phyloP scores from a whole-genome alignment of 2,797 vertebrate genomes.

The Dermochelys coriacea region DNA sequence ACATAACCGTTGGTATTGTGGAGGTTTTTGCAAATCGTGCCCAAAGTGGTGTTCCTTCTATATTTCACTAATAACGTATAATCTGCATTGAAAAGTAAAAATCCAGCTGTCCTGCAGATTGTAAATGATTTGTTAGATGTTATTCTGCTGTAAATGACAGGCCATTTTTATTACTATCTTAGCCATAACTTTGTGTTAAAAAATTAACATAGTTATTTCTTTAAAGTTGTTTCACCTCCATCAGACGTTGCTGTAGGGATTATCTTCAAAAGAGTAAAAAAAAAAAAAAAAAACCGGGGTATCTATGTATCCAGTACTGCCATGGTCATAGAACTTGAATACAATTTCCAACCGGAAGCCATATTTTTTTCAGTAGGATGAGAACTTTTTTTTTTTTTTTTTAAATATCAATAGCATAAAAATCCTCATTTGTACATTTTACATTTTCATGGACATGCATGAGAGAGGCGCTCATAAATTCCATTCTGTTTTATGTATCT shows the following conservation, averaged over 20 bases:
- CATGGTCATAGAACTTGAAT: slow-evolving; percentile 57
- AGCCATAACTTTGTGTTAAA: background rate
- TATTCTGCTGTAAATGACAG: background rate
- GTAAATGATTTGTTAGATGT: background rate
- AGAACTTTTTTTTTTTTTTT: slow-evolving; percentile 60
- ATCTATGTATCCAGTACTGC: slow-evolving; percentile 45
- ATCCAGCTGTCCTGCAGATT: background rate
- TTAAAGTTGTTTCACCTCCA: slow-evolving; percentile 45
- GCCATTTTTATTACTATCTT: slow-evolving; percentile 6
- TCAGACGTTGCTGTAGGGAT: slow-evolving; percentile 44
- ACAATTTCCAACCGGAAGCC: slow-evolving; percentile 68
- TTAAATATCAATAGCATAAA: slow-evolving; percentile 65
- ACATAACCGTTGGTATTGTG: background rate
- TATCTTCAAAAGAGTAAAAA: slow-evolving; percentile 49
- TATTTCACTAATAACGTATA: background rate
- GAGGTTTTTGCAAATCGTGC: background rate
- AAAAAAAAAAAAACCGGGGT: too few species aligned
- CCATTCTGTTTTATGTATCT: slow-evolving; percentile 21
- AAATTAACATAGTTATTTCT: slow-evolving; percentile 23
- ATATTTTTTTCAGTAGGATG: slow-evolving; percentile 69
- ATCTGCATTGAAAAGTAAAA: background rate
- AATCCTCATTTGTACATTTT: slow-evolving; percentile 58
- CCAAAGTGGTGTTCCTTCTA: background rate
- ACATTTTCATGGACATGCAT: slow-evolving; percentile 50
- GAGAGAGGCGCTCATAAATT: slow-evolving; percentile 50